Conservation (phyloP, 2,888 invertebrate species). For the Lycaena phlaeas region DNA sequence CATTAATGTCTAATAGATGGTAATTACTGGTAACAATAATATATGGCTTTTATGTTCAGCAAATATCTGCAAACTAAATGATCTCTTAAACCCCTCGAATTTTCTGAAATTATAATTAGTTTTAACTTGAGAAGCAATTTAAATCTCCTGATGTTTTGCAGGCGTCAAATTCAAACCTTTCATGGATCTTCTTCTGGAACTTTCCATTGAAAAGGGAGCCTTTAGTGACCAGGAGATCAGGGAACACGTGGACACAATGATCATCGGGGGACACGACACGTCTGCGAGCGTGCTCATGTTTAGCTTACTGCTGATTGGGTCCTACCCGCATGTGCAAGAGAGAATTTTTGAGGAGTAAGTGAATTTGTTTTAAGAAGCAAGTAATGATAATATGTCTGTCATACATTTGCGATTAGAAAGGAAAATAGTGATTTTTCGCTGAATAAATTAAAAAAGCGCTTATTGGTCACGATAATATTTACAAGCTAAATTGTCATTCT, state of each 20-base stretch:
- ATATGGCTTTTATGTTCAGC: no score
- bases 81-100: no score
- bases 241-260: constrained; percentile 74
- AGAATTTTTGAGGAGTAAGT: constrained; percentile 43
- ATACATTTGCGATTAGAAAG: not conserved
- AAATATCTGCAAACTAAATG: no score
- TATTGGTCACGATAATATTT: no score
- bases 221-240: constrained; percentile 66
- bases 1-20: no score
- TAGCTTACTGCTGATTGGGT: constrained; percentile 48
- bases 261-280: constrained; percentile 70
- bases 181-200: constrained; percentile 66
- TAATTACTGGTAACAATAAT: no score
- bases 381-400: no score
- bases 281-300: constrained; percentile 55
- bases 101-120: no score
- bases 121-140: no score
- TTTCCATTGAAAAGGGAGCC: constrained; percentile 34
- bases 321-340: constrained; percentile 50
- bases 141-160: no score
- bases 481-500: constrained; percentile 12
- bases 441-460: no score
- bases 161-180: constrained; percentile 63
- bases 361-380: not conserved
- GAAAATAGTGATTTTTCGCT: not conserved